A percentile compares a stretch with the other conserved stretches of the same genome.
Evolutionary conservation across 1,140 invertebrate genomes (phyloP).

Genomic region (Dysdera silvatica): DNA sequence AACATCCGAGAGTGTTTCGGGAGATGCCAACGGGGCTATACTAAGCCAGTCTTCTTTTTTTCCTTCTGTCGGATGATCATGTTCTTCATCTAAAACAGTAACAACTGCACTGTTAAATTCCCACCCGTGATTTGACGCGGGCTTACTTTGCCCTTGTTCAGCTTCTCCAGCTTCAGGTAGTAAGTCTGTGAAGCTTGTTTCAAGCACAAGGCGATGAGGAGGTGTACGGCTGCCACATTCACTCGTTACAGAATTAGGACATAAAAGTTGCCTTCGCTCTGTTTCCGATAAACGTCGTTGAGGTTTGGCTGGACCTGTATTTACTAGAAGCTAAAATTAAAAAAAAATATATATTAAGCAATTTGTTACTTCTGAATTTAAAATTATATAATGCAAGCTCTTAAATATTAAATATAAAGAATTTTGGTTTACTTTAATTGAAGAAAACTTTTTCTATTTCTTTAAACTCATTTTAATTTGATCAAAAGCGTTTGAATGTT

Average conservation of each 20-base stretch:
- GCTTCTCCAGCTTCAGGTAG: conserved; percentile 28
- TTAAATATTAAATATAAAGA: not conserved
- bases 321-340: conserved; percentile 42
- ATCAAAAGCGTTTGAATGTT: no score
- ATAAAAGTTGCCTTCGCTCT: conserved; percentile 30
- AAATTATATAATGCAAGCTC: not conserved
- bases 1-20: conserved; percentile 72
- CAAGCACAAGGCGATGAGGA: conserved; percentile 55
- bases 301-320: conserved; percentile 46
- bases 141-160: conserved; percentile 9
- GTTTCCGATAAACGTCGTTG: conserved; percentile 38
- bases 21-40: conserved; percentile 70
- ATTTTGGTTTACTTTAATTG: no score
- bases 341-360: not conserved
- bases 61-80: conserved; percentile 19
- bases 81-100: conserved; percentile 4
- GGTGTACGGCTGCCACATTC: conserved; percentile 44
- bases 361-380: not conserved
- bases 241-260: conserved; percentile 14
- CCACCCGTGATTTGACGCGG: conserved; percentile 21
- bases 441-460: no score
- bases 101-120: conserved; percentile 30
- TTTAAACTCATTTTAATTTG: no score
- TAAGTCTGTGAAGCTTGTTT: conserved; percentile 65
- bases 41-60: conserved; percentile 53